These are phyloP conservation scores for Phyllopteryx taeniolatus DNA, from an alignment of 2,113 vertebrate species.

Conservation along the genomic window DNA sequence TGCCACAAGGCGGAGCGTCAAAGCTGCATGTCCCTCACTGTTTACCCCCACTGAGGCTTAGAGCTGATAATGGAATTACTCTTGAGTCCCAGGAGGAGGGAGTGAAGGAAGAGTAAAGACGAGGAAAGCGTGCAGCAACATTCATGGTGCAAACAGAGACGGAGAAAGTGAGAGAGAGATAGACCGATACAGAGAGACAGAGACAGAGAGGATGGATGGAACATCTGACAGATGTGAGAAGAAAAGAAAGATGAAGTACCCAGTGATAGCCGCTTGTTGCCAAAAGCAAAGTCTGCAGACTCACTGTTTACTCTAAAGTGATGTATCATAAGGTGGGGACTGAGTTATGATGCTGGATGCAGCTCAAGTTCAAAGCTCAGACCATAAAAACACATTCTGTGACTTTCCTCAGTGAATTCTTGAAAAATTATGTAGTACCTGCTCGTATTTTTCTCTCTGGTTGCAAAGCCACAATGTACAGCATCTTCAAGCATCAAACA, in stretches of 20 bases:
- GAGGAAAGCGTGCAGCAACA: conserved; percentile 22
- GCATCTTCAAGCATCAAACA: no score
- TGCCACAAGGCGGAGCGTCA: conserved; percentile 58
- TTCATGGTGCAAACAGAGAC: conserved; percentile 28
- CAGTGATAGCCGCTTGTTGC: conserved; percentile 27
- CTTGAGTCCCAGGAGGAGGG: conserved; percentile 53
- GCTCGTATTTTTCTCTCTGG: background rate
- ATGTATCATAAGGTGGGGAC: conserved; percentile 34
- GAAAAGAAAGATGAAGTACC: conserved; percentile 20
- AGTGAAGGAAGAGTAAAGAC: conserved; percentile 30
- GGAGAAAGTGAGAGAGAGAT: conserved; percentile 22
- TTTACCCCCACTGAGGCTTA: conserved; percentile 64
- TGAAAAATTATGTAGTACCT: background rate
- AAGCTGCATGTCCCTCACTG: conserved; percentile 62
- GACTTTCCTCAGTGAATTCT: background rate
- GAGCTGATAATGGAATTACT: conserved; percentile 74
- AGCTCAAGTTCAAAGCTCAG: conserved; percentile 27
- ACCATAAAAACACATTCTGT: conserved; percentile 10
- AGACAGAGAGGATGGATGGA: conserved; percentile 17
- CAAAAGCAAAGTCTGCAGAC: conserved; percentile 40
- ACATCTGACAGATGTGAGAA: conserved; percentile 12
- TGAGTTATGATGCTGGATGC: conserved; percentile 45
- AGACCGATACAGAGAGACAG: background rate
- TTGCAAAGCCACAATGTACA: background rate
- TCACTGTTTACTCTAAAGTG: conserved; percentile 49